Percentiles rank a stretch among this genome's conserved stretches.
Evolutionary conservation across 1,140 invertebrate species (phyloP).

Genomic region (Bombus waltoni): DNA sequence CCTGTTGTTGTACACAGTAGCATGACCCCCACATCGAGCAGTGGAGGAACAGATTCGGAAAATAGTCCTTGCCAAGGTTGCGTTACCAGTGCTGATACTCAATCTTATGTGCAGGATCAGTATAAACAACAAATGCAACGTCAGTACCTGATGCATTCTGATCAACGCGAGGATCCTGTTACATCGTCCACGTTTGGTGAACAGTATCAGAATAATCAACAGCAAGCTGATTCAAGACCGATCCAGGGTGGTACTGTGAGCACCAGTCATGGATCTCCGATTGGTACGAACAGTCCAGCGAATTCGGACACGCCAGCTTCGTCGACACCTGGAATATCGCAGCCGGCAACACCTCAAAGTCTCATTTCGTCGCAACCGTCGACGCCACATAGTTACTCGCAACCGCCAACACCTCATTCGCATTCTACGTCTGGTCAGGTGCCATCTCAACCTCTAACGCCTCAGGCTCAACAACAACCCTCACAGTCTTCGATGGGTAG

Average conservation of each 20-base stretch:
- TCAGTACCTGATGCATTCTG: constrained; percentile 75
- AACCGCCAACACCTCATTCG: constrained; percentile 79
- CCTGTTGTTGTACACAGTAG: constrained; percentile 80
- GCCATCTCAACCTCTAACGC: constrained; percentile 65
- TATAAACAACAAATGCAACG: constrained; percentile 77
- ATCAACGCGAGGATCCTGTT: constrained; percentile 87
- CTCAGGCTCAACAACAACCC: constrained; percentile 68
- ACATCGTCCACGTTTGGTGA: constrained; percentile 88
- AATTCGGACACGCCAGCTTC: constrained; percentile 78
- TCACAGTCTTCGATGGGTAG: constrained; percentile 65
- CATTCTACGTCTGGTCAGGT: constrained; percentile 57
- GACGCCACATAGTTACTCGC: constrained; percentile 79
- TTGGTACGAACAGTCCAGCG: constrained; percentile 82
- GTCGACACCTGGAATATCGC: constrained; percentile 74
- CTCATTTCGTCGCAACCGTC: constrained; percentile 78
- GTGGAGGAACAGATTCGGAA: constrained; percentile 72
- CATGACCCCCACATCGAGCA: constrained; percentile 77
- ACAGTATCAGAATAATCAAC: constrained; percentile 79
- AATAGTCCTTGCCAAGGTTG: constrained; percentile 75
- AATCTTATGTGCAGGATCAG: constrained; percentile 74
- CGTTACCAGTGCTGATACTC: constrained; percentile 72
- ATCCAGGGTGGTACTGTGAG: constrained; percentile 90
- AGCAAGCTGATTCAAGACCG: constrained; percentile 84
- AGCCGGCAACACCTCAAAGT: constrained; percentile 79
- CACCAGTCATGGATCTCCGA: constrained; percentile 88